A percentile compares a stretch with the other conserved stretches of the same genome.
Conservation (phyloP, 1,140 invertebrate genomes). For the Zaprionus vittiger region DNA sequence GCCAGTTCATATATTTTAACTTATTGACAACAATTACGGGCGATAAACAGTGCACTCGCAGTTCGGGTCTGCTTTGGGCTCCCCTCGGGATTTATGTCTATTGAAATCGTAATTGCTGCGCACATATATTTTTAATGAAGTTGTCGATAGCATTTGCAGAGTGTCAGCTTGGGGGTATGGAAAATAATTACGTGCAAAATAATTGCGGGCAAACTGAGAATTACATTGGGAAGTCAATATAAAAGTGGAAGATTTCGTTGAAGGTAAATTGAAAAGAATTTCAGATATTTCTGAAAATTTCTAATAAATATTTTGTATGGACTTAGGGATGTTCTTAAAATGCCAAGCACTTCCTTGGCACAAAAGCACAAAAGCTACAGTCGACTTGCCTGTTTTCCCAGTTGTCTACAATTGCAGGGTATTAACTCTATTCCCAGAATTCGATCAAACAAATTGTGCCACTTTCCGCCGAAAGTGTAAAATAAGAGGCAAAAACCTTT, state of each 20-base stretch:
- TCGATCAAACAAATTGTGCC: too few species aligned
- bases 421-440: too few species aligned
- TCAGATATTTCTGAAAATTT: too few species aligned
- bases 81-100: conserved; percentile 29
- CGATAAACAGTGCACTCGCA: conserved; percentile 24
- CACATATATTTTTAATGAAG: conserved; percentile 36
- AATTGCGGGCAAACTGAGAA: not conserved
- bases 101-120: conserved; percentile 27
- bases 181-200: not conserved
- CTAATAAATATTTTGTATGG: too few species aligned
- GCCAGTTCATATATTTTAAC: conserved; percentile 56
- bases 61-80: conserved; percentile 2
- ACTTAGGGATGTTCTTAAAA: too few species aligned
- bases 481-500: too few species aligned
- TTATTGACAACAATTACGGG: conserved; percentile 65
- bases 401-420: not conserved
- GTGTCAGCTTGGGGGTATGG: not conserved
- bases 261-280: too few species aligned
- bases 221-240: not conserved
- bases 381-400: not conserved
- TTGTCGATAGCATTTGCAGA: conserved; percentile 3
- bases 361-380: too few species aligned
- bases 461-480: too few species aligned
- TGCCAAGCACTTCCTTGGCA: too few species aligned
- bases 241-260: too few species aligned